Conservation (phyloP, 1,140 invertebrate species). For the Mylabris phalerata region DNA sequence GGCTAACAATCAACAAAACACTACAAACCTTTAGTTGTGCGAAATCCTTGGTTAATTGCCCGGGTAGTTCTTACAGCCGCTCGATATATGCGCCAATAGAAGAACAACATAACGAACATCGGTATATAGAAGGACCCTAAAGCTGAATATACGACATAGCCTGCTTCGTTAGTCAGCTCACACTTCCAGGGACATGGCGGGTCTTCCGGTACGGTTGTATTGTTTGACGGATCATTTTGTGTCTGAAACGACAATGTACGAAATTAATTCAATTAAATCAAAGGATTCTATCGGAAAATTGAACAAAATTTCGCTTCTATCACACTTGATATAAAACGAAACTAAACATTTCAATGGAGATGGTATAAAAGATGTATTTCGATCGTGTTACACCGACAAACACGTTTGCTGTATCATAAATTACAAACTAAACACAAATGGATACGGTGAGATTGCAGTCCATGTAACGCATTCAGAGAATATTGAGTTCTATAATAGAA, state of each 20-base stretch:
- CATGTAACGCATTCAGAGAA: too few species aligned
- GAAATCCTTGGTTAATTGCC: slow-evolving; percentile 86
- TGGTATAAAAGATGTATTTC: too few species aligned
- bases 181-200: slow-evolving; percentile 76
- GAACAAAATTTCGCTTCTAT: too few species aligned
- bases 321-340: background rate
- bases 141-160: slow-evolving; percentile 80
- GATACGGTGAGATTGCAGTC: too few species aligned
- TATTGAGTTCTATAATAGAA: too few species aligned
- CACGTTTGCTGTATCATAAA: too few species aligned
- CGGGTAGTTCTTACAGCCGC: slow-evolving; percentile 84
- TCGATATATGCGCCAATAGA: slow-evolving; percentile 93
- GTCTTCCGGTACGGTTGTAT: slow-evolving; percentile 11
- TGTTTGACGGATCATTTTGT: slow-evolving; percentile 2
- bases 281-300: too few species aligned
- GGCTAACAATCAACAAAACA: background rate
- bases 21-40: slow-evolving; percentile 73
- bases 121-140: slow-evolving; percentile 94
- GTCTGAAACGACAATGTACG: background rate
- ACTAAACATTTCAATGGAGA: background rate
- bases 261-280: too few species aligned
- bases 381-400: too few species aligned
- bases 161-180: slow-evolving; percentile 82
- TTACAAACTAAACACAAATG: too few species aligned
- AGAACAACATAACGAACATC: slow-evolving; percentile 93